Percentiles rank a stretch among this genome's conserved stretches.
These are phyloP conservation scores for Helicorthomorpha holstii DNA, from an alignment of 1,140 invertebrate genomes.

Conservation along the genomic window DNA sequence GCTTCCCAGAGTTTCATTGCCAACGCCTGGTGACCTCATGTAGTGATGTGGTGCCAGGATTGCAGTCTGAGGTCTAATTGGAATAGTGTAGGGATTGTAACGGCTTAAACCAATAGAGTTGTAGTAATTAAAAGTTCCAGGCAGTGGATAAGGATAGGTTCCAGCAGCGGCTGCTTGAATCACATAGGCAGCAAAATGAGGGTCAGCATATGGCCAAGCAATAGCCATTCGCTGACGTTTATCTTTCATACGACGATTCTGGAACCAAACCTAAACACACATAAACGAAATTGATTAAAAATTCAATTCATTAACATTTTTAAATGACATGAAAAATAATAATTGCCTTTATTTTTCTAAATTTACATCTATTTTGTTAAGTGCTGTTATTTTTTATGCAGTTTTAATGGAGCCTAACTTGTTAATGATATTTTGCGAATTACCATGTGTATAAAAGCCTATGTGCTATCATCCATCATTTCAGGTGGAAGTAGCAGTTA, in stretches of 20 bases:
- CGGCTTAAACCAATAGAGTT: conserved; percentile 8
- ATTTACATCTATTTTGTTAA: too few species aligned
- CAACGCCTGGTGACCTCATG: background rate
- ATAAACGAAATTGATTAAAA: conserved; percentile 18
- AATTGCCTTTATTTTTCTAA: too few species aligned
- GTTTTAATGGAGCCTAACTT: too few species aligned
- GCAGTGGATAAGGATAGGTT: conserved; percentile 25
- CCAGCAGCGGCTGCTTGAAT: conserved; percentile 55
- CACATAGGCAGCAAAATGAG: conserved; percentile 74
- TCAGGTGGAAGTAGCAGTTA: too few species aligned
- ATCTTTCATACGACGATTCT: conserved; percentile 98
- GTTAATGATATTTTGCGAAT: too few species aligned
- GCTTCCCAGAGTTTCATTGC: background rate
- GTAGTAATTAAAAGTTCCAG: conserved; percentile 15
- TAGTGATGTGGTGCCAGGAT: conserved; percentile 1
- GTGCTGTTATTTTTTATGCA: too few species aligned
- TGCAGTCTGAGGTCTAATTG: conserved; percentile 12
- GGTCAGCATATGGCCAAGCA: conserved; percentile 87
- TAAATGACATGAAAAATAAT: too few species aligned
- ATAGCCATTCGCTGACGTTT: conserved; percentile 84
- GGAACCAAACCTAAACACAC: conserved; percentile 83
- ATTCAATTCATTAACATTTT: too few species aligned
- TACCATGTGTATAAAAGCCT: too few species aligned
- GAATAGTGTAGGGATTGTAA: conserved; percentile 13
- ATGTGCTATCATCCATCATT: too few species aligned